phyloP scores from a whole-genome alignment of 2,888 invertebrate species.

The Phoronis australis region DNA sequence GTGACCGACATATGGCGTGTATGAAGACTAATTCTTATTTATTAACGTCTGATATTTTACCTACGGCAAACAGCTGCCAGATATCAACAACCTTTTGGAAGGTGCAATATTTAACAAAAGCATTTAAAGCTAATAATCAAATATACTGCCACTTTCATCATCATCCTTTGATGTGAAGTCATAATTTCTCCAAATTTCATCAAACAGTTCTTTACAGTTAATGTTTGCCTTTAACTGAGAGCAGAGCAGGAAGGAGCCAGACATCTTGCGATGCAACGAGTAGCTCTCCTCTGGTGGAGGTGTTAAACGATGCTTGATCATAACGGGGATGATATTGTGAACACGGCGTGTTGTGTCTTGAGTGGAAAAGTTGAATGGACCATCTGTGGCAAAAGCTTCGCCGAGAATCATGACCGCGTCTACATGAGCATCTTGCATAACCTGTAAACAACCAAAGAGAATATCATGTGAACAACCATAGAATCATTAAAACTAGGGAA shows the following conservation, averaged over 20 bases:
- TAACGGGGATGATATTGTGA: conserved; percentile 80
- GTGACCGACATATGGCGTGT: no score
- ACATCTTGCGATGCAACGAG: conserved; percentile 92
- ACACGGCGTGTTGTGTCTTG: conserved; percentile 77
- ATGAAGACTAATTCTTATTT: no score
- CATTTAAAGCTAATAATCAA: no score
- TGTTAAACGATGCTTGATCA: conserved; percentile 86
- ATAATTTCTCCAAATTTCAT: conserved; percentile 70
- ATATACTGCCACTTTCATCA: not conserved
- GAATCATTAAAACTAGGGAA: no score
- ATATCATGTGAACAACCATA: no score
- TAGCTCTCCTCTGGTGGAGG: conserved; percentile 99
- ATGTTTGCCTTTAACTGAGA: conserved; percentile 77
- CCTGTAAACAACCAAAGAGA: conserved; percentile 44
- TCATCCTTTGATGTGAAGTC: conserved; percentile 16
- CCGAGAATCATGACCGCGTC: conserved; percentile 96
- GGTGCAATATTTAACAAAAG: no score
- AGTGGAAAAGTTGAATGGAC: conserved; percentile 82
- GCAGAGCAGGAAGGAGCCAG: conserved; percentile 89
- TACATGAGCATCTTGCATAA: conserved; percentile 93
- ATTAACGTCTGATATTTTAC: no score
- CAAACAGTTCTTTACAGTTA: conserved; percentile 77
- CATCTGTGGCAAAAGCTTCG: conserved; percentile 75
- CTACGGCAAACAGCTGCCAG: no score
- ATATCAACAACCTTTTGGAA: no score